Conservation (phyloP, 2,113 vertebrate species). For the Gobio gobio region DNA sequence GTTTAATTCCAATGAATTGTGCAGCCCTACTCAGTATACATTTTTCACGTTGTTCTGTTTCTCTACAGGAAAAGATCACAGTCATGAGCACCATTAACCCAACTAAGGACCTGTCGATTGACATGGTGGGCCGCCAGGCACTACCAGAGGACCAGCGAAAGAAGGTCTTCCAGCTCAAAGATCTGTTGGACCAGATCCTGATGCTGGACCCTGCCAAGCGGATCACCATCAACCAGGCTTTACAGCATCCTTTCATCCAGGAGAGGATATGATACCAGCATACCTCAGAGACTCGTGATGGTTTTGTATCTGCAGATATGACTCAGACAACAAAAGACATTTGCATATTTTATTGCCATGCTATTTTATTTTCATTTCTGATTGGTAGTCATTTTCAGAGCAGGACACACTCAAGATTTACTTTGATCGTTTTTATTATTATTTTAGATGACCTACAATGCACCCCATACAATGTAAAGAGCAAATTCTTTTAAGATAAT, state of each 20-base stretch:
- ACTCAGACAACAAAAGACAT: slow-evolving; percentile 50
- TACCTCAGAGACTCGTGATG: slow-evolving; percentile 47
- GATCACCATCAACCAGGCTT: slow-evolving; percentile 99
- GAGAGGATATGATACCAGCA: slow-evolving; percentile 64
- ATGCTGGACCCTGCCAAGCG: slow-evolving; percentile 99
- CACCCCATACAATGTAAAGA: neutral
- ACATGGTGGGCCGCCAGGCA: slow-evolving; percentile 95
- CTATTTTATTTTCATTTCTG: slow-evolving; percentile 19
- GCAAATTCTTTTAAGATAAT: neutral
- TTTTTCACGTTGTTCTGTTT: neutral
- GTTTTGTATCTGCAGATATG: slow-evolving; percentile 54
- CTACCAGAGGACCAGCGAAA: slow-evolving; percentile 99
- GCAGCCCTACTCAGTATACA: neutral
- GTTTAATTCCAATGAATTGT: neutral
- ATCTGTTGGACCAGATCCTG: slow-evolving; percentile 96
- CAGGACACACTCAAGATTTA: neutral
- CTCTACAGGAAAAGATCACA: slow-evolving; percentile 93
- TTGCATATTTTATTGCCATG: slow-evolving; percentile 26
- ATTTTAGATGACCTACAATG: neutral
- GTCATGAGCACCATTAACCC: slow-evolving; percentile 99
- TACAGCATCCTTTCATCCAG: slow-evolving; percentile 98
- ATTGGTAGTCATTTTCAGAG: slow-evolving; percentile 1
- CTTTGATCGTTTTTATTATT: slow-evolving; percentile 1
- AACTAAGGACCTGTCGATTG: slow-evolving; percentile 96
- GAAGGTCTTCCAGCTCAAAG: slow-evolving; percentile 97